Base-by-base conservation (phyloP, 1,140 invertebrate genomes). In the Euura lappo region DNA sequence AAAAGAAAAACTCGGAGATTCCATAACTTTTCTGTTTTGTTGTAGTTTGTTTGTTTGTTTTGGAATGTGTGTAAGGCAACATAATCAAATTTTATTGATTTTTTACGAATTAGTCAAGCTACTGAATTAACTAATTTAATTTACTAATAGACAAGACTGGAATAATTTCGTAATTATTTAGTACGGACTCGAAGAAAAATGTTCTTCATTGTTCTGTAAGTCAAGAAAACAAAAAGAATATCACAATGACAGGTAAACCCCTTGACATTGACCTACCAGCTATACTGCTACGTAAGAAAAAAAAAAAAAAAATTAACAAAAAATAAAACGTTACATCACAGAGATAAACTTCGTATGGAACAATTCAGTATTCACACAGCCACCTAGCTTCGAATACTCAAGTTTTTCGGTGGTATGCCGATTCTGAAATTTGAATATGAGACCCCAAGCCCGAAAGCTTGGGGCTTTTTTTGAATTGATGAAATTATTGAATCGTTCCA, bases 241-340 rank as follows among this genome's bases (percentile, higher is more conserved):
- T 86, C 82, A 85, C 84, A 85, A 83, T 85, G 79, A 84, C 78
- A 85, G 74, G 77, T 74, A 74, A 77, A 83, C 76, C 78, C 79
- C 79, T 78, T 83, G 81, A 83, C 81, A 84, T 79, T 84, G 78
- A 82, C 77, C 79, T 80, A 80, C 73, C 64, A 46, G 77, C 77
- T 78, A 80, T 10, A 44, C 28, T 68, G 10, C 5, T 11, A 42
- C 10, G 42, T n/a, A 42, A 42, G 6, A 44, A 42, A 68, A 42
- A 44, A 44, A 44, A 44, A 68, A 5, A 68, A 42, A 73, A 77
- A 72, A 72, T 70, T 69, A 69, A 64, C 77, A 72, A 45, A 72
- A 71, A 74, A 66, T 74, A 73, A 44, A 60, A 71, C 71, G 68
- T 74, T 71, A 74, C 71, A 76, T 76, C 75, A 72, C 72, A 76